These are phyloP conservation scores for Discoglossus pictus DNA, from an alignment of 2,797 vertebrate species.

Conservation along the genomic window DNA sequence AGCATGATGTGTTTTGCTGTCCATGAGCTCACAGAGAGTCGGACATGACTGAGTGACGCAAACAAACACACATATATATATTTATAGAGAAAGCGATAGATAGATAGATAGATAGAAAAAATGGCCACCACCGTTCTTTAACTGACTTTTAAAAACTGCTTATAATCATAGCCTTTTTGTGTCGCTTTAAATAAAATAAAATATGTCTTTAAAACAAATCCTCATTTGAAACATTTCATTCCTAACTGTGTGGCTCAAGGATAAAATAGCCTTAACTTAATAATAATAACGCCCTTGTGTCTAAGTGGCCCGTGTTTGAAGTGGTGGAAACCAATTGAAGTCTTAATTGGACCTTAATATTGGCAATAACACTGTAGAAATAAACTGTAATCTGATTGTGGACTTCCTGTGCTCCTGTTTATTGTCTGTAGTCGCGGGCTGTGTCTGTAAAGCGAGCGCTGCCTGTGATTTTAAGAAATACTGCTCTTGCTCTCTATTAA, in stretches of 20 bases:
- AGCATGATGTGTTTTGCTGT: too few relatives aligned
- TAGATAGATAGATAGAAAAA: too few relatives aligned
- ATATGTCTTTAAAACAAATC: too few relatives aligned
- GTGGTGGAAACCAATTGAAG: slow-evolving; percentile 11
- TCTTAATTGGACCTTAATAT: slow-evolving; percentile 26
- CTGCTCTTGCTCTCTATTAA: slow-evolving; percentile 51
- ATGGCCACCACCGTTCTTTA: too few relatives aligned
- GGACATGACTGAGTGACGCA: too few relatives aligned
- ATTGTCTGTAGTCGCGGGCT: slow-evolving; percentile 17
- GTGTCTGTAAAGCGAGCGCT: slow-evolving; percentile 17
- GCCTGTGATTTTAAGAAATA: slow-evolving; percentile 43
- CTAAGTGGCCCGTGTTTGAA: slow-evolving; percentile 13
- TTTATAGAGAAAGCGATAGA: too few relatives aligned
- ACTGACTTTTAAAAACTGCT: too few relatives aligned
- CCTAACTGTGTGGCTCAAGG: slow-evolving; percentile 1
- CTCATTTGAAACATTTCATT: too few relatives aligned
- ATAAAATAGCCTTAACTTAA: slow-evolving; percentile 5
- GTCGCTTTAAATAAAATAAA: too few relatives aligned
- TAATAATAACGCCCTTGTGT: slow-evolving; percentile 23
- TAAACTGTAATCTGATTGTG: slow-evolving; percentile 35
- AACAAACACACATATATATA: too few relatives aligned
- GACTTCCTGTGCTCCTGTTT: slow-evolving; percentile 21
- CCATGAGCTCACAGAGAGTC: too few relatives aligned
- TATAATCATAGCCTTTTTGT: too few relatives aligned
- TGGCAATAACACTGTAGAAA: slow-evolving; percentile 13